Base-by-base conservation (phyloP, 2,797 vertebrate genomes). In the Semaprochilodus insignis region DNA sequence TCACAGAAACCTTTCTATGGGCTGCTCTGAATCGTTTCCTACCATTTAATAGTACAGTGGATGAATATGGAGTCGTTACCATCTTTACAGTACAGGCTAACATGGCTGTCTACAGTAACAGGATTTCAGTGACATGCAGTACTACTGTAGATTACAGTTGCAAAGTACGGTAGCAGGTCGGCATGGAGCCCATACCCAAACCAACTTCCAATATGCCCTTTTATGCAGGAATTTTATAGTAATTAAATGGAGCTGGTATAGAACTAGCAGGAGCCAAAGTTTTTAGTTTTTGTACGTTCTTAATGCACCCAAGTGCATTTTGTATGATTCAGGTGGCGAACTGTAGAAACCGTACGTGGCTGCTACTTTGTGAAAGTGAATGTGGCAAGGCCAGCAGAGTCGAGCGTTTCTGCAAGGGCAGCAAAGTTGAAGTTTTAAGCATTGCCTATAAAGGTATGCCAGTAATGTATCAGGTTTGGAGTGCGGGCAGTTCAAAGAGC, bases 1-100 rank as follows among this genome's bases (percentile, higher is more conserved):
- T 73, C 71, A 73, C 51, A 57, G 71, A 21, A 73, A 34, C 17
- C 25, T 73, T 40, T 59, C 21, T 74, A 54, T 60, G 11, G 72
- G 16, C 52, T 57, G 6, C 27, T 74, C 19, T 74, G 54, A 74
- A 59, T 60, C n/a, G 59, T 60, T 23, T 21, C 54, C 55, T 13
- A 21, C 40, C 34, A 44, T 23, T 74, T n/a, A 59, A 6, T 40
- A 36, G 13, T 59, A 60, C 54, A 19, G 23, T 59, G 55, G 19
- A 40, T 74, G 48, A 51, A 7, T 31, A n/a, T n/a, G 21, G 19
- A n/a, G 31, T 40, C 17, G 3, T 74, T 59, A n/a, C 1, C 0
- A 0, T 17, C 19, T 6, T 36, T 14, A 34, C 52, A 59, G n/a
- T 3, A 23, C 19, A 31, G 52, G 55, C 34, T 74, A 36, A 34